Conservation (phyloP, 2,888 invertebrate genomes). For the Cephus sareptanus region DNA sequence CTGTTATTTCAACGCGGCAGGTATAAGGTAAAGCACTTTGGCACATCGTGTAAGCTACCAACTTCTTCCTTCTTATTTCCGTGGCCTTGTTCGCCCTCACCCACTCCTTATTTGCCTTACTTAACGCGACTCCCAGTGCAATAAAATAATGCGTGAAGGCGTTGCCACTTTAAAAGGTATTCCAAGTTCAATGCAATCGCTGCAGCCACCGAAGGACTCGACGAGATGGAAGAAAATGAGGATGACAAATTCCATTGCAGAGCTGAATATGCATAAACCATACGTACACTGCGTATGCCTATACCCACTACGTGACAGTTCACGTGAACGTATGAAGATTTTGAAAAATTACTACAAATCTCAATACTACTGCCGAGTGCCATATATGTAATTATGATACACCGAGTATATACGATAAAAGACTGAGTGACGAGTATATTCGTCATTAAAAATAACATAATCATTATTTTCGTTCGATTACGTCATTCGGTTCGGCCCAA, state of each 20-base stretch:
- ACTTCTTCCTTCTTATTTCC: slow-evolving; percentile 24
- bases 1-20: slow-evolving; percentile 34
- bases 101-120: slow-evolving; percentile 46
- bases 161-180: slow-evolving; percentile 43
- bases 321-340: too few species aligned
- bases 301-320: neutral
- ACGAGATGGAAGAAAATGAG: neutral
- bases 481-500: neutral
- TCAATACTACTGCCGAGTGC: too few species aligned
- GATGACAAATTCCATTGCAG: neutral
- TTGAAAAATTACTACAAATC: too few species aligned
- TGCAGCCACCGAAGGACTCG: neutral
- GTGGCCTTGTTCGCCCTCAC: slow-evolving; percentile 21
- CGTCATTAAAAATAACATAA: neutral
- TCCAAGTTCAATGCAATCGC: slow-evolving; percentile 33
- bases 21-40: slow-evolving; percentile 53
- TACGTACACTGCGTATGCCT: neutral
- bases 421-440: neutral
- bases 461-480: neutral
- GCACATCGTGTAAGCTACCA: slow-evolving; percentile 35
- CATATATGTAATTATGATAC: neutral
- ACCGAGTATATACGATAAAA: neutral
- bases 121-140: slow-evolving; percentile 41
- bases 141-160: slow-evolving; percentile 41
- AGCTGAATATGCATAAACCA: neutral